Conservation (phyloP, 2,113 vertebrate genomes). For the Paracanthobrama guichenoti region DNA sequence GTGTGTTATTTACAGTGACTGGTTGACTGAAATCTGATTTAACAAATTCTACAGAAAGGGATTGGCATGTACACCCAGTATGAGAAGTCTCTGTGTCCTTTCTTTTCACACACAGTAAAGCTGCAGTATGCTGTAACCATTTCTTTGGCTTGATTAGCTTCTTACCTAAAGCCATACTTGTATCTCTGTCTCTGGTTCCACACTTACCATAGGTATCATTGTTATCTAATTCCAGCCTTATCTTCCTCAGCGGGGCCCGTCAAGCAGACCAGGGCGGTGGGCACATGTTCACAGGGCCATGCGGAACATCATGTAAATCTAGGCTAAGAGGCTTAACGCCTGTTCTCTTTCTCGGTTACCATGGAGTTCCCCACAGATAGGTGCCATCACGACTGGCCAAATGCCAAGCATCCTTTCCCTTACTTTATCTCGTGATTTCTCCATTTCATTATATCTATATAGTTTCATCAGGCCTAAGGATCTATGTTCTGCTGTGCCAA, state of each 20-base stretch:
- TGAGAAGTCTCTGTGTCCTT: not conserved
- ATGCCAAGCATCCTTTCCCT: slow-evolving; percentile 14
- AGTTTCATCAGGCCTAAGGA: not conserved
- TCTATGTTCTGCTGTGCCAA: not conserved
- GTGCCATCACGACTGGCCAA: slow-evolving; percentile 28
- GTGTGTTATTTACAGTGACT: not conserved
- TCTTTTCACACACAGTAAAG: not conserved
- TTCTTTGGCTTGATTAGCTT: slow-evolving; percentile 26
- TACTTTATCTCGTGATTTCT: slow-evolving; percentile 6
- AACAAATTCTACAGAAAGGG: not conserved
- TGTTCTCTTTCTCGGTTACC: slow-evolving; percentile 62
- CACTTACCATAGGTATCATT: slow-evolving; percentile 30
- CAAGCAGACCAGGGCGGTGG: not conserved
- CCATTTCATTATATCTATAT: not conserved
- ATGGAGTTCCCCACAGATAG: slow-evolving; percentile 45
- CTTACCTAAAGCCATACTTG: slow-evolving; percentile 6
- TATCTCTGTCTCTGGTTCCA: slow-evolving; percentile 1
- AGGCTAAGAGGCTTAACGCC: slow-evolving; percentile 72
- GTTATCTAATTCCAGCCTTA: slow-evolving; percentile 36
- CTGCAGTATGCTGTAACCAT: not conserved
- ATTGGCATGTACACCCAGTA: not conserved
- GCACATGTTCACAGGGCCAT: slow-evolving; percentile 47
- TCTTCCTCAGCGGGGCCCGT: slow-evolving; percentile 13
- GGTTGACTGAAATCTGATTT: not conserved
- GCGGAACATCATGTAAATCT: slow-evolving; percentile 64